Conservation (phyloP, 1,140 invertebrate species). For the Drosophila navojoa region DNA sequence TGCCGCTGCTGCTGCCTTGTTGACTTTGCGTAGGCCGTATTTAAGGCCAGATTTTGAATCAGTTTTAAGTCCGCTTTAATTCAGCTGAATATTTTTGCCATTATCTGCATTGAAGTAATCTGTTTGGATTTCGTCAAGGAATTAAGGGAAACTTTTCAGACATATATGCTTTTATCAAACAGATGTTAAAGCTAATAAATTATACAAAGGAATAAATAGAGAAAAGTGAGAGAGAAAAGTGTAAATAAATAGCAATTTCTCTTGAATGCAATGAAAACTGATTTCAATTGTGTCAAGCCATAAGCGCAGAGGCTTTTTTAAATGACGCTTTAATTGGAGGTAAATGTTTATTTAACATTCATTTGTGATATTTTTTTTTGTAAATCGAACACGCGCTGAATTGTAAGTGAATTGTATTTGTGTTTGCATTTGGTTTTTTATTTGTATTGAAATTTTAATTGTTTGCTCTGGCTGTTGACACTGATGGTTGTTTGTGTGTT, state of each 20-base stretch:
- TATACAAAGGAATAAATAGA: not conserved
- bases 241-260: not conserved
- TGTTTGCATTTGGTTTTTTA: constrained; percentile 37
- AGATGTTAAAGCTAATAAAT: not conserved
- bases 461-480: constrained; percentile 60
- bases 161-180: not conserved
- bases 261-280: not conserved
- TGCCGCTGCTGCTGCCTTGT: not conserved
- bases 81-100: not conserved
- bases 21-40: not conserved
- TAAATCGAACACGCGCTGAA: constrained; percentile 24
- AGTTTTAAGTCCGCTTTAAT: not conserved
- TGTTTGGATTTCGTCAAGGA: not conserved
- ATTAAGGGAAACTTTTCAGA: no score
- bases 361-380: constrained; percentile 61
- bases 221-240: not conserved
- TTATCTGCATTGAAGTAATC: not conserved
- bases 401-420: constrained; percentile 18
- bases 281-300: not conserved
- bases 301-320: not conserved
- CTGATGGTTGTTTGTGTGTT: constrained; percentile 19
- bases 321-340: constrained; percentile 23
- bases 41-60: not conserved
- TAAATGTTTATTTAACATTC: constrained; percentile 59
- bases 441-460: constrained; percentile 64